These are phyloP conservation scores for Myodes glareolus DNA, from an alignment of 2,113 vertebrate genomes.

Conservation along the genomic window DNA sequence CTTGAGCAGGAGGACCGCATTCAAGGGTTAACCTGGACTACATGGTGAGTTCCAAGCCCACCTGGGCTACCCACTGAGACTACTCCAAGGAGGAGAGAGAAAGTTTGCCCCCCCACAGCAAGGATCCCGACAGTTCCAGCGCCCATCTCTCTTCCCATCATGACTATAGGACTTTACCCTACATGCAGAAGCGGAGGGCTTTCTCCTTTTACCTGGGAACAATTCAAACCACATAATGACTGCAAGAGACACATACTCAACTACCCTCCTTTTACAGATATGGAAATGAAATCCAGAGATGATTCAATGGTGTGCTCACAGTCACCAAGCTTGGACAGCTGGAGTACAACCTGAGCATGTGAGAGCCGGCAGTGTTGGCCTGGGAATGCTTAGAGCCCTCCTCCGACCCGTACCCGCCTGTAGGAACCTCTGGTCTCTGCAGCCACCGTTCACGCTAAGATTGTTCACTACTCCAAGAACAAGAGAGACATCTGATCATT, in stretches of 20 bases:
- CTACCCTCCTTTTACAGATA: not conserved
- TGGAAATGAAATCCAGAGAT: slow-evolving; percentile 1
- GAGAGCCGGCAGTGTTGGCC: not conserved
- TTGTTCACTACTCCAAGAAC: not conserved
- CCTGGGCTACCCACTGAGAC: not conserved
- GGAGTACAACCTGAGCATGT: not conserved
- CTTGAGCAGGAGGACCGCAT: not conserved
- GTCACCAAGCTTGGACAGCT: not conserved
- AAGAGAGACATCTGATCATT: not conserved
- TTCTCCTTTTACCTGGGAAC: not conserved
- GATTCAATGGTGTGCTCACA: not conserved
- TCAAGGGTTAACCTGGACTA: too few species aligned
- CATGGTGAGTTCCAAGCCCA: not conserved
- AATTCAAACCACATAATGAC: slow-evolving; percentile 7
- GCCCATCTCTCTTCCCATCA: not conserved
- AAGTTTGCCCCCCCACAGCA: not conserved
- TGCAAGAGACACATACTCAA: not conserved
- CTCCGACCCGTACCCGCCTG: fast-evolving
- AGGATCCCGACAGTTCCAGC: not conserved
- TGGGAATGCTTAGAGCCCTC: not conserved
- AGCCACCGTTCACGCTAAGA: not conserved
- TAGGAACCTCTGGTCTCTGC: fast-evolving
- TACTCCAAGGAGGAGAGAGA: not conserved
- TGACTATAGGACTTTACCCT: not conserved
- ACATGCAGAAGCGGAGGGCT: not conserved